These are phyloP conservation scores for Squalus acanthias DNA, from an alignment of 2,797 vertebrate genomes.

Conservation along the genomic window DNA sequence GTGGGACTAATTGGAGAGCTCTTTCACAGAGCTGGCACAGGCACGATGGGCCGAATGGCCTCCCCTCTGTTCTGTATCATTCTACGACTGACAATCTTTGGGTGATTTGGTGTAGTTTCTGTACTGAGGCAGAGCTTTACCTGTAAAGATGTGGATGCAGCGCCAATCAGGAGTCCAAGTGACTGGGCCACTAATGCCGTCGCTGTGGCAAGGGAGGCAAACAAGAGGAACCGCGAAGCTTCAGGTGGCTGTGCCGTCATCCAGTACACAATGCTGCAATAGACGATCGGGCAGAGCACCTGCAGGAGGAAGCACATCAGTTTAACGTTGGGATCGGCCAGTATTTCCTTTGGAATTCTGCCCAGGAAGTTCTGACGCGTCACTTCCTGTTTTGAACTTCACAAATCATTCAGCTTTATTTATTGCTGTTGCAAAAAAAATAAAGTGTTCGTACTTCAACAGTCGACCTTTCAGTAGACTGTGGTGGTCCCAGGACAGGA, in stretches of 20 bases:
- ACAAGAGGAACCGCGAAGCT: constrained; percentile 81
- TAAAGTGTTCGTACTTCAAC: rapidly evolving
- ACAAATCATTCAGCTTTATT: neutral
- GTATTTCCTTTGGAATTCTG: neutral
- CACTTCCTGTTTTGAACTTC: neutral
- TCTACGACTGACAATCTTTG: neutral
- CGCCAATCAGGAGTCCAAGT: constrained; percentile 88
- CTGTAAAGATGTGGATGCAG: constrained; percentile 91
- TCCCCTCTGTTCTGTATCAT: neutral
- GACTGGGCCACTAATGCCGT: constrained; percentile 93
- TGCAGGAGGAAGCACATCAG: constrained; percentile 45
- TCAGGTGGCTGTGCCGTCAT: constrained; percentile 95
- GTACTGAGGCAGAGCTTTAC: constrained; percentile 51
- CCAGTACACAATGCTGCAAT: constrained; percentile 98
- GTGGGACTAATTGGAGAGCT: neutral
- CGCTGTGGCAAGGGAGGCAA: constrained; percentile 83
- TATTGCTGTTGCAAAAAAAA: neutral
- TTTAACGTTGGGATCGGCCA: neutral
- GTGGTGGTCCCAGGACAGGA: neutral
- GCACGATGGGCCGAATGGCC: neutral
- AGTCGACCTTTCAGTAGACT: neutral
- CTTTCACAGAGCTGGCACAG: neutral
- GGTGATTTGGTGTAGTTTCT: rapidly evolving
- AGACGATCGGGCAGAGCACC: constrained; percentile 87
- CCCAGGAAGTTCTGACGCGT: neutral